Conservation (phyloP, 2,113 vertebrate species). For the Poecile atricapillus region DNA sequence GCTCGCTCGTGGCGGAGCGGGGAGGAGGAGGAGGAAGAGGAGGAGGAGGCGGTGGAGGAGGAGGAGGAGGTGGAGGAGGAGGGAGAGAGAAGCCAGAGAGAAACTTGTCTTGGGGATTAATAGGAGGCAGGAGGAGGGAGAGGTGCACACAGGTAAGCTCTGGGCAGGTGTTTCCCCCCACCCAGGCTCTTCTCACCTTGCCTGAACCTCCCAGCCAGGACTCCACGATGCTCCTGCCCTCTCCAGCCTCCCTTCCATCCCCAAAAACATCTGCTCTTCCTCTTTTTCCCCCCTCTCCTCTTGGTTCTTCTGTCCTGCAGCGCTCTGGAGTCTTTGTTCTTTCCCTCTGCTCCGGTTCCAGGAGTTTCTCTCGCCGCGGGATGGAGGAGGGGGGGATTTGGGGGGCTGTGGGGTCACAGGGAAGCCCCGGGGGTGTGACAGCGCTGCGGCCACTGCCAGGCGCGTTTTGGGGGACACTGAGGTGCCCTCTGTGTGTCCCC, state of each 20-base stretch:
- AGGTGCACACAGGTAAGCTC: constrained; percentile 76
- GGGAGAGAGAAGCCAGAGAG: constrained; percentile 28
- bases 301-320: neutral
- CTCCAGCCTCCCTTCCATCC: neutral
- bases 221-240: neutral
- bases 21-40: neutral
- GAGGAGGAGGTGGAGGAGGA: constrained; percentile 42
- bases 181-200: neutral
- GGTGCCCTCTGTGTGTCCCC: neutral
- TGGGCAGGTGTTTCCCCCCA: neutral
- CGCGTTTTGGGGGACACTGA: neutral
- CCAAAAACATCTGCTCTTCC: neutral
- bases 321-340: neutral
- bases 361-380: neutral
- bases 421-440: neutral
- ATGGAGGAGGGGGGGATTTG: neutral
- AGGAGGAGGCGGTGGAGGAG: neutral
- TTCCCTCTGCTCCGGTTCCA: neutral
- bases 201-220: neutral
- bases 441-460: neutral
- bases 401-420: neutral
- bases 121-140: constrained; percentile 68
- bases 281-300: neutral
- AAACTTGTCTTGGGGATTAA: constrained; percentile 38
- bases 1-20: neutral